Evolutionary conservation across 2,888 invertebrate species (phyloP).

Genomic region (Drosophila lacicola): DNA sequence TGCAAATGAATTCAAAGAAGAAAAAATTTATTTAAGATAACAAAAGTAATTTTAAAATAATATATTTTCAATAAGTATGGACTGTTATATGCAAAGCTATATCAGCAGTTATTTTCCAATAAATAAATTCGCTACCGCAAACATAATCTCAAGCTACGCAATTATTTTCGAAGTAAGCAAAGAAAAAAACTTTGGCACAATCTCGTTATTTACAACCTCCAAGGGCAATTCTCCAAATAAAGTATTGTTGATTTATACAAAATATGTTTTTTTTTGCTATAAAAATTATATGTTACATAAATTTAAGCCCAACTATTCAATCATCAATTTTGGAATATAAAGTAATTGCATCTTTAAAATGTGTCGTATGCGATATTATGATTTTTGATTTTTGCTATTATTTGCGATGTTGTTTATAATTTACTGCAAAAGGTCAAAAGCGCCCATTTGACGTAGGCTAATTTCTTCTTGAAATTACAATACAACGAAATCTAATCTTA

Average conservation of each 20-base stretch:
- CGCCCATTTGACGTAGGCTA: no score
- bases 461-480: not conserved
- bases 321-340: no score
- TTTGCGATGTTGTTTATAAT: no score
- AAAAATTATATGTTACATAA: no score
- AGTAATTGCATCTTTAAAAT: no score
- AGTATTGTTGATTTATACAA: not conserved
- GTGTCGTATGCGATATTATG: no score
- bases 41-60: conserved; percentile 2
- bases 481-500: not conserved
- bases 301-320: no score
- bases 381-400: no score
- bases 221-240: not conserved
- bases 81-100: not conserved
- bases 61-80: conserved; percentile 9
- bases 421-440: no score
- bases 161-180: not conserved
- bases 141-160: conserved; percentile 1
- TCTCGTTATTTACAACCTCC: not conserved
- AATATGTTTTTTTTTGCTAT: no score
- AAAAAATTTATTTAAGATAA: conserved; percentile 31
- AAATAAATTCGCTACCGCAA: conserved; percentile 24
- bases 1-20: conserved; percentile 6
- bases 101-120: conserved; percentile 2
- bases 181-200: conserved; percentile 1